Evolutionary conservation across 1,140 invertebrate genomes (phyloP).

Genomic region (Oreohelix idahoensis): DNA sequence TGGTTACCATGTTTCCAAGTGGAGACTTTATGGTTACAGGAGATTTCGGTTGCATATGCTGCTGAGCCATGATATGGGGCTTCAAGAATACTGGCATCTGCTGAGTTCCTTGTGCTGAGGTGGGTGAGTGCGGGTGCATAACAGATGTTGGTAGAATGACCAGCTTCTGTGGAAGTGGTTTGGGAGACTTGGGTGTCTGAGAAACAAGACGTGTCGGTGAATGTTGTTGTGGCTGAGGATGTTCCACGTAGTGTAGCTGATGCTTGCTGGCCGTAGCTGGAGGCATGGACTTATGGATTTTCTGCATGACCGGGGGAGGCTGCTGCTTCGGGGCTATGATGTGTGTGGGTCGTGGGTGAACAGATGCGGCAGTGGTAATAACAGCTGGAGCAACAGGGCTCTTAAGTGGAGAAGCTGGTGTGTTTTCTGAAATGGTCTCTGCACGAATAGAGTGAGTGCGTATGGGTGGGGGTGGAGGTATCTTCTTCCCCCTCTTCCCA

Average conservation of each 20-base stretch:
- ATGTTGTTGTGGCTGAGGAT: background rate
- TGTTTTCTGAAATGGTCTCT: background rate
- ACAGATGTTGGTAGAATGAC: background rate
- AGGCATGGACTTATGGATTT: conserved; percentile 7
- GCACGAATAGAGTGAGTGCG: conserved; percentile 76
- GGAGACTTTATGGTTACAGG: background rate
- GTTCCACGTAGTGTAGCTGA: background rate
- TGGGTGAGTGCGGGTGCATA: background rate
- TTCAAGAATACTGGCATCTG: conserved; percentile 3
- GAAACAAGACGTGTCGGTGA: background rate
- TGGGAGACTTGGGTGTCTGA: conserved; percentile 22
- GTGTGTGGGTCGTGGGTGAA: conserved; percentile 3
- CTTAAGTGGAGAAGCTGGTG: conserved; percentile 15
- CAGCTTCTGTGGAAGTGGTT: background rate
- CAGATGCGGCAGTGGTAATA: background rate
- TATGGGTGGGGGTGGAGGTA: conserved; percentile 86
- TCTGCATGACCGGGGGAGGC: conserved; percentile 26
- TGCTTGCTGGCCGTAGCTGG: background rate
- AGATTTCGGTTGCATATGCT: conserved; percentile 22
- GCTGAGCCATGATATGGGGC: background rate
- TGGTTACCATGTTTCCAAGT: background rate
- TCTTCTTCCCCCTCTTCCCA: conserved; percentile 70
- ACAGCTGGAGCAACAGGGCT: background rate
- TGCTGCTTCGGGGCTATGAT: conserved; percentile 1
- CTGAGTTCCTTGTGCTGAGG: background rate